Base-by-base conservation (phyloP, 1,140 invertebrate species). In the Trichonephila clavipes region DNA sequence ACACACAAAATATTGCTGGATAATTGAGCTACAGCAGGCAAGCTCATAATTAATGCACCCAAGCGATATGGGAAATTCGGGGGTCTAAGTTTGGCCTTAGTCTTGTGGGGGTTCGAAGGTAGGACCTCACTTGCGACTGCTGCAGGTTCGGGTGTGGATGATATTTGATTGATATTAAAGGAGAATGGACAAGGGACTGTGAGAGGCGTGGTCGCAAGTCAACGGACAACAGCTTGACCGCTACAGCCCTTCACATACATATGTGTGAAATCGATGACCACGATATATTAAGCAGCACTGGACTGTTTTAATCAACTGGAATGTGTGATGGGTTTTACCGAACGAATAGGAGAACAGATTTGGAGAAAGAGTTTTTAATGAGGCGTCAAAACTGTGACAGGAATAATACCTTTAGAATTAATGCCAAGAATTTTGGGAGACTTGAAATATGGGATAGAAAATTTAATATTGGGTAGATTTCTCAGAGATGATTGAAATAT, bases 1-100 rank as follows among this genome's bases (percentile, higher is more conserved):
- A 89, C 64, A 89, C 88, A 89, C 89, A 90, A 90, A 90, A 90
- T 90, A 90, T 90, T 90, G 89, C 72, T 28, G 89, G 89, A 82
- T 90, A 90, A 90, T 90, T 90, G 89, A 90, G 89, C 89, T 64
- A 90, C 72, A 40, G 89, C 89, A 90, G 89, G 89, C 89, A 61
- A 59, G 28, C 72, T 14, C 24, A 82, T 90, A 90, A 90, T 90
- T 90, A 90, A 90, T 90, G 77, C 89, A 81, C 14, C 34, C 61
- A 59, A 28, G 28, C 83, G 83, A 24, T 85, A 85, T 85, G 83
- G 58, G 83, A 83, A 72, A 28, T 72, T 28, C 66, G 18, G 21
- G 66, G 66, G 28, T 28, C 28, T 72, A 51, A 51, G 51, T 51
- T 51, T 51, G 10, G 51, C 51, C 5, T 10, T 51, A 51, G 51